These are phyloP conservation scores for Acrocyrtus sp. DNA, from an alignment of 2,888 invertebrate genomes.

Conservation along the genomic window DNA sequence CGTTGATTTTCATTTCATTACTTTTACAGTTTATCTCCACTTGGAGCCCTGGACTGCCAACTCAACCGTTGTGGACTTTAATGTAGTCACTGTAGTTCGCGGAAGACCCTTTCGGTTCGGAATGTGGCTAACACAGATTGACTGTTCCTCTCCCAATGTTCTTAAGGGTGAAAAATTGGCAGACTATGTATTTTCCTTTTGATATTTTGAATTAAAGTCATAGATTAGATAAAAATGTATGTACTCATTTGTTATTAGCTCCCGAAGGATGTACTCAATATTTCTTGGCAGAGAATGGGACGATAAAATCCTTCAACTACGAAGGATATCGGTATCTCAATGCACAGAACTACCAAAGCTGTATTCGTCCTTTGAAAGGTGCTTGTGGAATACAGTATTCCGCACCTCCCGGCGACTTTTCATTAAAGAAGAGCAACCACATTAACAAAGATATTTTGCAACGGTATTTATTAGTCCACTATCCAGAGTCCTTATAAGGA, in stretches of 20 bases:
- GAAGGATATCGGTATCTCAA: constrained; percentile 63
- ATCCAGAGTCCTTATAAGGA: no score
- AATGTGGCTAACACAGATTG: constrained; percentile 63
- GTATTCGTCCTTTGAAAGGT: constrained; percentile 62
- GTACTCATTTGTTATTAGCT: constrained; percentile 53
- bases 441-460: constrained; percentile 51
- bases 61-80: constrained; percentile 60
- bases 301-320: constrained; percentile 64
- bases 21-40: constrained; percentile 64
- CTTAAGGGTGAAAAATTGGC: constrained; percentile 58
- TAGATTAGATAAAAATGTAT: background rate
- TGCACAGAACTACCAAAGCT: constrained; percentile 63
- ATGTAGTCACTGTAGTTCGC: constrained; percentile 57
- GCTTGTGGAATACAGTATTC: constrained; percentile 62
- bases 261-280: constrained; percentile 65
- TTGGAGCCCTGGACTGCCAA: constrained; percentile 59
- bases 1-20: background rate
- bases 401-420: constrained; percentile 57
- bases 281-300: constrained; percentile 61
- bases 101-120: constrained; percentile 63
- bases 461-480: no score
- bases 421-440: constrained; percentile 55
- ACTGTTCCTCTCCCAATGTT: constrained; percentile 60
- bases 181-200: background rate
- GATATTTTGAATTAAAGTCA: background rate